Base-by-base conservation (phyloP, 2,113 vertebrate genomes). In the Proteles cristata region DNA sequence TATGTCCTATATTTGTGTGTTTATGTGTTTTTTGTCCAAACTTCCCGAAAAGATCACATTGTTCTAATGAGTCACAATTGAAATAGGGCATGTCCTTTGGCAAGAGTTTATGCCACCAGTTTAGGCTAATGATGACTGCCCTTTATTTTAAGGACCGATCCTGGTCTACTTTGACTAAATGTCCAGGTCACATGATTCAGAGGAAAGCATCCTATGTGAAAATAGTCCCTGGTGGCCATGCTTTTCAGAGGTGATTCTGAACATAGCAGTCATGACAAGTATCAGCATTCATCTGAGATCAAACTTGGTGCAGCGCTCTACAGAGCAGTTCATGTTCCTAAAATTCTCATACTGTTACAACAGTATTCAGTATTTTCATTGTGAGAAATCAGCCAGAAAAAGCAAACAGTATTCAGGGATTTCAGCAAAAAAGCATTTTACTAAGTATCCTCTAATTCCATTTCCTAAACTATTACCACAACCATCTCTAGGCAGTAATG, bases 241-340 rank as follows among this genome's bases (percentile, higher is more conserved):
- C 48, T 53, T 87, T 25, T 35, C 4, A 82, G 5, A 11, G 55
- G 19, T 23, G 9, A 6, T 19, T 3, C 43, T 10, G 7, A 82
- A 33, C n/a, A 9, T 3, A 43, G 10, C 11, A 33, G 16, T 8
- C 7, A 58, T 0, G 0, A 7, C 28, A 8, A 31, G 0, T 25
- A 21, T 55, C 84, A 81, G 50, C 15, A 0, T 7, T 69, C 58
- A 61, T 9, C 58, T 23, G 58, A 15, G 4, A 19, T 90, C 26
- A 58, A 35, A 55, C 1, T 4, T 35, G 17, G 2, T 80, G 3
- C 39, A 15, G 0, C 31, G 19, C 17, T 31, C 50, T 69, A 10
- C 21, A 50, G 11, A 14, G 16, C 31, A 48, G 14, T 26, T 77
- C 74, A 48, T 7, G 28, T 48, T 33, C 48, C 48, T 43, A 45